Base-by-base conservation (phyloP, 2,888 invertebrate genomes). In the Nineta flava region DNA sequence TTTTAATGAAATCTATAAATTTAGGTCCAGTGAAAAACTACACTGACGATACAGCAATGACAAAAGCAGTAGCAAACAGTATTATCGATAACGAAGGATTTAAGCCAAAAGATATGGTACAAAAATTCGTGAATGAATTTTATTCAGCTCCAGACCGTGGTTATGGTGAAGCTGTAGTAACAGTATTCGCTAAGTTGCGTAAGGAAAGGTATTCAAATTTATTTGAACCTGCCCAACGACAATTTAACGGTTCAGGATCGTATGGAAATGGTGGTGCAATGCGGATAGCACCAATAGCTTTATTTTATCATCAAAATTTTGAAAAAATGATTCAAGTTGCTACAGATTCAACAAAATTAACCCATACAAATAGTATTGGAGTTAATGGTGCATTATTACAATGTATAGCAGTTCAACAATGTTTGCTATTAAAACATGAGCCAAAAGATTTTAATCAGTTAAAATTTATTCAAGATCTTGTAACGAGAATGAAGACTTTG, bases 241-340 rank as follows among this genome's bases (percentile, higher is more conserved):
- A 82, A 60, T 84, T 83, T 61, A 62, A 70, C 56, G 83, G 84
- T 2, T 56, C 59, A 41, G 85, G 86, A 1, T 84, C 83, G 2
- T 82, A 72, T 65, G 86, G 85, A n/a, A 86, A 85, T 65, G 85
- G 85, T 2, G 83, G 79, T 43, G 82, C 83, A 1, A 85, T 86
- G 84, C 68, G 85, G 57, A 69, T 82, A 21, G 66, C 79, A 17
- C 85, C 85, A 2, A 64, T 81, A 40, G 74, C 80, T 1, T 62
- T 86, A 43, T 82, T 75, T 61, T 75, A 68, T 55, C 66, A 72
- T 51, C 65, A 69, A 50, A 65, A 74, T 54, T 69, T 72, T 50
- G 60, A 71, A 44, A 59, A 59, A 26, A 65, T 79, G 59, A 54
- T 77, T 12, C 66, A 75, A 19, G 64, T 70, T 19, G 72, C 73